Evolutionary conservation across 2,797 vertebrate species (phyloP), one percentile per base, ranked within the genome.

Genomic region (Otolemur crassicaudatus): DNA sequence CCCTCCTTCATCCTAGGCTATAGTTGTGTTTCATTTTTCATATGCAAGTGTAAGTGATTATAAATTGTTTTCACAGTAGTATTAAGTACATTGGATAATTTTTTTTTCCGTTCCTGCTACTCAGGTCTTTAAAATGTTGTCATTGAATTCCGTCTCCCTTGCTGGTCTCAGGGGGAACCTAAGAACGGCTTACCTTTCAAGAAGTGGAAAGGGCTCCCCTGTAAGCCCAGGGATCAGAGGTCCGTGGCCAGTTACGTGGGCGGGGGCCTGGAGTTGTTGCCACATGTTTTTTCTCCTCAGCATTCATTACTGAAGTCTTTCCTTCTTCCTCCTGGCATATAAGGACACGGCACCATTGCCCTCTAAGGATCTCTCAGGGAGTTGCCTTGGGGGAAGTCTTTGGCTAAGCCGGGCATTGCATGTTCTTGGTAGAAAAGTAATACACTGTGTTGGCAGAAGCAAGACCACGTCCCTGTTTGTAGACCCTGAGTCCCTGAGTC

Each of bases 341-440:
- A 31, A 72, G 19, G 43, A 13, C 1, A 4, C 27, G 19, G 46
- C 1, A 5, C 7, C 1, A 16, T 70, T 56, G 3, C 25, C 27
- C 40, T 75, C 29, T 29, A 61, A 34, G 29, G n/a, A 37, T 29
- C 5, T 72, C 76, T 56, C 56, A 46, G 31, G 27, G 67, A 85
- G 16, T 49, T 40, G 31, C 27, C 67, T 11, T 2, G 1, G 58
- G 43, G 3, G 3, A 40, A 31, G 7, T 37, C 76, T 20, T 79
- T 37, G 31, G 34, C 23, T 93, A 65, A 19, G 2, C 23, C 37
- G 7, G 22, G 46, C 3, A n/a, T 0, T 53, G 19, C 5, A 11
- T 76, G 1, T 58, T 90, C 56, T 76, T 7, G 7, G 34, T 46
- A 22, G 17, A 25, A 40, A 82, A 23, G n/a, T 3, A 84, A 60